phyloP scores from a whole-genome alignment of 2,113 vertebrate genomes.

The Zeus faber region DNA sequence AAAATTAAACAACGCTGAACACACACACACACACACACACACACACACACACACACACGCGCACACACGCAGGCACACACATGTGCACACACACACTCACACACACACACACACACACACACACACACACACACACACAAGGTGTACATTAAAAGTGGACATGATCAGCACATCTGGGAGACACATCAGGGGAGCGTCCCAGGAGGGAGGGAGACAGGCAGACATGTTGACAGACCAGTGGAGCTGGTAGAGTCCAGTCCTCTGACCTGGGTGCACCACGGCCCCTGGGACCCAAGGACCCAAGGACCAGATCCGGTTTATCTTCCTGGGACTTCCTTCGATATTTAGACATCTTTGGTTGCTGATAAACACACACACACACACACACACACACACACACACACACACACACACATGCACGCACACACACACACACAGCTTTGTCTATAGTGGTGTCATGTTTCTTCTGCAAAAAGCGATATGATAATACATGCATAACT shows the following conservation, averaged over 20 bases:
- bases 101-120: too few species aligned
- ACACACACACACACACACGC: too few species aligned
- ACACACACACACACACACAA: too few species aligned
- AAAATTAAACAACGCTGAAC: not conserved
- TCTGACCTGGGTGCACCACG: constrained; percentile 59
- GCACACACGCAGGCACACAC: too few species aligned
- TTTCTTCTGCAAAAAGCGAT: not conserved
- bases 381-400: too few species aligned
- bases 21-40: too few species aligned
- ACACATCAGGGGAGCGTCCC: constrained; percentile 42
- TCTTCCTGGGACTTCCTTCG: too few species aligned
- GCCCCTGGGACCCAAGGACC: constrained; percentile 55
- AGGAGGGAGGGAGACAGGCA: constrained; percentile 40
- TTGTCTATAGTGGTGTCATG: not conserved
- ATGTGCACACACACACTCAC: too few species aligned
- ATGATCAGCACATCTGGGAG: constrained; percentile 63
- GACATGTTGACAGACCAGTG: constrained; percentile 48
- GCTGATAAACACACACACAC: too few species aligned
- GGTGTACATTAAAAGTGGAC: constrained; percentile 4
- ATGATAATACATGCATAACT: not conserved
- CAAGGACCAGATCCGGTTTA: too few species aligned
- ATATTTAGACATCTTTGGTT: constrained; percentile 7
- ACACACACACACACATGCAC: not conserved
- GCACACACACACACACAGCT: not conserved
- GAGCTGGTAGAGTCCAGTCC: constrained; percentile 29